phyloP scores from a whole-genome alignment of 2,797 vertebrate species.

The Austrolebias charrua region DNA sequence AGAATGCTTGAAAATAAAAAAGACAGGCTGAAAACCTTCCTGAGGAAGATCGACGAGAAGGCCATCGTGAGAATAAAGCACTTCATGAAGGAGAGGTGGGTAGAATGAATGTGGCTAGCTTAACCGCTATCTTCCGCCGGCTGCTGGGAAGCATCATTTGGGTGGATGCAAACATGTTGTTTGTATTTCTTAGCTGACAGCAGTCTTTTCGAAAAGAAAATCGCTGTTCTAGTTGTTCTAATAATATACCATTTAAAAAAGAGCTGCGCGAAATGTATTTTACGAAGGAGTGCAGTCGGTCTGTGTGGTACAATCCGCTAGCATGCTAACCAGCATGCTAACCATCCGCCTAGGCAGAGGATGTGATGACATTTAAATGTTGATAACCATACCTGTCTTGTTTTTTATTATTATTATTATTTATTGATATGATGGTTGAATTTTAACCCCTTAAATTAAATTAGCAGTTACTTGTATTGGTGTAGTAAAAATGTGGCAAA shows the following conservation, averaged over 20 bases:
- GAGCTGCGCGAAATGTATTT: not conserved
- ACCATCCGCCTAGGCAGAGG: not conserved
- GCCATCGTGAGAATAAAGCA: constrained; percentile 82
- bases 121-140: constrained; percentile 57
- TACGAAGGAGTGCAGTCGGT: not conserved
- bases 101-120: constrained; percentile 31
- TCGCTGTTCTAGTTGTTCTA: not conserved
- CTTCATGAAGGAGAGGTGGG: constrained; percentile 84
- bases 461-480: not conserved
- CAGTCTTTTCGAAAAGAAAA: rapidly evolving
- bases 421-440: no score
- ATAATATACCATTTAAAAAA: rapidly evolving
- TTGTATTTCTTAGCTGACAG: not conserved
- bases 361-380: constrained; percentile 23
- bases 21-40: constrained; percentile 82
- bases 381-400: not conserved
- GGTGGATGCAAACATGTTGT: constrained; percentile 31
- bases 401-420: not conserved
- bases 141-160: constrained; percentile 39
- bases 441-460: not conserved
- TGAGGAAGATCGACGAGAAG: constrained; percentile 83
- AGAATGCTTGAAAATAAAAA: constrained; percentile 85
- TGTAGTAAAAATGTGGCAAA: not conserved
- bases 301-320: constrained; percentile 27
- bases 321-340: constrained; percentile 46